Base-by-base conservation (phyloP, 2,113 vertebrate genomes). In the Gambusia affinis region DNA sequence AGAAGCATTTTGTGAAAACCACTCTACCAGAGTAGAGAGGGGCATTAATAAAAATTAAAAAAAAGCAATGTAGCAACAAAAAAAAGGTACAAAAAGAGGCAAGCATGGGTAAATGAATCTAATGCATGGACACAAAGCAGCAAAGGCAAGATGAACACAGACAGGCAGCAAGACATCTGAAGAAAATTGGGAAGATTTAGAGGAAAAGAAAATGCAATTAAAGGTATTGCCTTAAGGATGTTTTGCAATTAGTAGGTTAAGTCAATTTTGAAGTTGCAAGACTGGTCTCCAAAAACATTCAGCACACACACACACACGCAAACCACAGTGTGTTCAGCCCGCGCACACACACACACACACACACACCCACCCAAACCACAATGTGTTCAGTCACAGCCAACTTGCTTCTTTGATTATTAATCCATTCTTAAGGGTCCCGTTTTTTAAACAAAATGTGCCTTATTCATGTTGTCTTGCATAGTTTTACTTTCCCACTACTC, bases 141-240 rank as follows among this genome's bases (percentile, higher is more conserved):
- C 42, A 37, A 60, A 29, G 24, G 30, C 31, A 27, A 33, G n/a
- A 73, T 35, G 35, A 33, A 61, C 67, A 42, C 29, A 67, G 67
- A 35, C 44, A 61, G 27, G 22, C 70, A 54, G 47, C 1, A 3
- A 64, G 37, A 60, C 8, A 28, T 35, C 33, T 19, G 22, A 37
- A 65, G 57, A 81, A 70, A 75, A 80, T n/a, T 35, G 35, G 33
- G 80, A 28, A 54, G 39, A 78, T 66, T 29, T 22, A 67, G 47
- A 65, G 42, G 35, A 37, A 37, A 37, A 12, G 54, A 68, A 61
- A 76, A 39, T 44, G 65, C 69, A 74, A 70, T 80, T 47, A 77
- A 14, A 85, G 80, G 19, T 67, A 67, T 60, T 84, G 73, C 73
- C 77, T 85, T 14, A 75, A 81, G 73, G 44, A 22, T 37, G 35